phyloP scores from a whole-genome alignment of 2,113 vertebrate genomes.

The Lophius piscatorius region DNA sequence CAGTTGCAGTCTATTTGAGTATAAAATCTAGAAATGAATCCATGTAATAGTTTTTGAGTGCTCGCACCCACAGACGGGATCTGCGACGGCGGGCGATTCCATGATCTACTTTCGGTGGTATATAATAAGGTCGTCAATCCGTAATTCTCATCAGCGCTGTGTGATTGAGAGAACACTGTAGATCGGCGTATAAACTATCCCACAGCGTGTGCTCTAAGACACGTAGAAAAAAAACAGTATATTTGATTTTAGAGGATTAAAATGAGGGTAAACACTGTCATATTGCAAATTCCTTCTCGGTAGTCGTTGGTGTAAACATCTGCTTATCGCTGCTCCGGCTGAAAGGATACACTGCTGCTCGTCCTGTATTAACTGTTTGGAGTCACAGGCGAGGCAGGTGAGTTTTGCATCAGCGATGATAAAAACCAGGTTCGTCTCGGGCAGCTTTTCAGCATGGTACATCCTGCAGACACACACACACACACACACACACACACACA shows the following conservation, averaged over 20 bases:
- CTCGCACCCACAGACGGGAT: too few species aligned
- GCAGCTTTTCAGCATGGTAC: conserved; percentile 92
- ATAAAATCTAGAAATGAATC: too few species aligned
- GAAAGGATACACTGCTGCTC: conserved; percentile 94
- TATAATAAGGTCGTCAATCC: too few species aligned
- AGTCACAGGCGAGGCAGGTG: conserved; percentile 84
- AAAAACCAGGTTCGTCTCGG: conserved; percentile 93
- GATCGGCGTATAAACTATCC: conserved; percentile 60
- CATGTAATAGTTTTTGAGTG: too few species aligned
- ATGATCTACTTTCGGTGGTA: too few species aligned
- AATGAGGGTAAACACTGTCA: too few species aligned
- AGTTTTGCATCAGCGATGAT: conserved; percentile 89
- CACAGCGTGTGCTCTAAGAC: conserved; percentile 24
- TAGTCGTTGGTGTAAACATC: conserved; percentile 15
- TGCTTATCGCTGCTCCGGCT: conserved; percentile 15
- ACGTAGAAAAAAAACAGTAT: background rate
- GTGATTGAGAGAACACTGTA: conserved; percentile 35
- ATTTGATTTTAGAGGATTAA: too few species aligned
- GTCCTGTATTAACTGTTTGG: conserved; percentile 86
- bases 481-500: too few species aligned
- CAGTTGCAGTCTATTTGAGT: too few species aligned
- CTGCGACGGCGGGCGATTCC: too few species aligned
- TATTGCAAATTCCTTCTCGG: too few species aligned
- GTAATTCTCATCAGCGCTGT: conserved; percentile 51
- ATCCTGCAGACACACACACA: conserved; percentile 77